Percentiles rank a stretch among this genome's conserved stretches.
phyloP scores from a whole-genome alignment of 2,113 vertebrate genomes.

The Ochotona curzoniae region DNA sequence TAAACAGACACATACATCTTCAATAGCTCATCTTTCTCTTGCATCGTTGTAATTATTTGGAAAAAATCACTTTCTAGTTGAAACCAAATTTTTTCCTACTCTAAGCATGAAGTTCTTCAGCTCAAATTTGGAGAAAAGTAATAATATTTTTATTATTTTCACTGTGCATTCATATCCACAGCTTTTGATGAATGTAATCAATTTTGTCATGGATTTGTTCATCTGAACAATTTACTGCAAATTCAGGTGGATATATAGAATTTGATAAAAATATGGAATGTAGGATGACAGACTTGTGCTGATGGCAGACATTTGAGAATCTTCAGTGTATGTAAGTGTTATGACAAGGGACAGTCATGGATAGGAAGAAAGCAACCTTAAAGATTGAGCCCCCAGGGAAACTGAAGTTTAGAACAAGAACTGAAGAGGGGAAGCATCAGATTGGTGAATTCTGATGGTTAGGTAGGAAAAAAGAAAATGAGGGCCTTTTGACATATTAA shows the following conservation, averaged over 20 bases:
- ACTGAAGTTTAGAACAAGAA: not conserved
- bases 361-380: not conserved
- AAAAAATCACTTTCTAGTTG: not conserved
- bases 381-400: not conserved
- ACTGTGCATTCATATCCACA: not conserved
- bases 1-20: not conserved
- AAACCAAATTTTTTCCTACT: not conserved
- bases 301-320: not conserved
- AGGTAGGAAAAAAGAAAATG: not conserved
- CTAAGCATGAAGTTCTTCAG: not conserved
- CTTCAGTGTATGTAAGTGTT: not conserved
- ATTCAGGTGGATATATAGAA: not conserved
- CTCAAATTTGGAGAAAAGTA: not conserved
- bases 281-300: not conserved
- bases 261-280: not conserved
- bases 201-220: not conserved
- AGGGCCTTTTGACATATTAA: not conserved
- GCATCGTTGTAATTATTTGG: not conserved
- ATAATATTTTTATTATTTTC: not conserved
- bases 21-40: not conserved
- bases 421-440: not conserved
- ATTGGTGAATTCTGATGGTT: not conserved
- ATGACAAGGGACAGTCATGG: not conserved
- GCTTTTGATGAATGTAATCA: not conserved
- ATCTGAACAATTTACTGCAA: not conserved